Base-by-base conservation (phyloP, 2,113 vertebrate genomes). In the Myiagra hebetior region DNA sequence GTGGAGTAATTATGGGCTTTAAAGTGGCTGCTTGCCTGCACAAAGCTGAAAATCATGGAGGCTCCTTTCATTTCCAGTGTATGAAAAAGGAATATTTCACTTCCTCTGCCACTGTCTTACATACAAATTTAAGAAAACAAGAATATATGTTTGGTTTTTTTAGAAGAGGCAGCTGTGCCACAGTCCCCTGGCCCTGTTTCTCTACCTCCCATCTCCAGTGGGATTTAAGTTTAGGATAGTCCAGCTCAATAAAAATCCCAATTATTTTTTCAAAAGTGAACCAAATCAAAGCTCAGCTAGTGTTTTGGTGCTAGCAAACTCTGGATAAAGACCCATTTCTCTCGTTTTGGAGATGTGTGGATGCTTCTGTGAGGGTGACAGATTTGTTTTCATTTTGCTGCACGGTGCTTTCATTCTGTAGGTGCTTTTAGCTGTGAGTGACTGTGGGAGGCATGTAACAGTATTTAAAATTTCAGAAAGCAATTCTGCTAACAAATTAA, bases 401-500 rank as follows among this genome's bases (percentile, higher is more conserved):
- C 41, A 69, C 19, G 44, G 13, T 52, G 49, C 33, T 82, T 94
- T 78, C 17, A 23, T 81, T 93, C 81, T 70, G 14, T 41, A 83
- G 83, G 63, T 11, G 9, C 39, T 91, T 95, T 79, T 75, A 83
- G 28, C 28, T 85, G 27, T 60, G 42, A 85, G 47, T 72, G 62
- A 68, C 56, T 75, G 82, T 93, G 44, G 85, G 70, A 90, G 41
- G 37, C 35, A 49, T 49, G 24, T 63, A 82, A 82, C 47, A 50
- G 17, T 23, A 79, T 76, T 87, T 87, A 85, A 95, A 94, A 89
- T 87, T 89, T 85, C 44, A 82, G 44, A 81, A 69, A 69, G 57
- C 23, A 81, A 37, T 87, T 94, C 44, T 76, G 52, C 49, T 90
- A 73, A 82, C n/a, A 77, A 93, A 93, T 78, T 87, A 92, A 93